phyloP scores from a whole-genome alignment of 2,888 invertebrate genomes.

The Chouioia cunea region DNA sequence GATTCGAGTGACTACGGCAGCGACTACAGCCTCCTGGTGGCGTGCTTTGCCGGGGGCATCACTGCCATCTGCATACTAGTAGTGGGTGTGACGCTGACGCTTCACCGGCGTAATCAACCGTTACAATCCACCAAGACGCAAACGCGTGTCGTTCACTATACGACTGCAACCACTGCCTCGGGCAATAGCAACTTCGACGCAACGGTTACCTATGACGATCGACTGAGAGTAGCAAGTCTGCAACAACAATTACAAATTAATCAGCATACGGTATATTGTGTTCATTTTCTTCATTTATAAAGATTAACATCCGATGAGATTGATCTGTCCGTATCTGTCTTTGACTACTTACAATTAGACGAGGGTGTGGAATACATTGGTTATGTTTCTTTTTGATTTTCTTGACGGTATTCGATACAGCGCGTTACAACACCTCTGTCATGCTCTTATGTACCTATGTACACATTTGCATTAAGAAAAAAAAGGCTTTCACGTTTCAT shows the following conservation, averaged over 20 bases:
- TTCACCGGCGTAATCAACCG: slow-evolving; percentile 60
- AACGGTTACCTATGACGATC: slow-evolving; percentile 11
- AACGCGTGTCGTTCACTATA: slow-evolving; percentile 53
- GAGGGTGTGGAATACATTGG: too few relatives aligned
- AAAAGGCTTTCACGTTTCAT: too few relatives aligned
- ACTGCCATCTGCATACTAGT: slow-evolving; percentile 63
- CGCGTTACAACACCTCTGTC: too few relatives aligned
- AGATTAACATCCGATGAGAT: too few relatives aligned
- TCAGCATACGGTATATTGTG: slow-evolving; percentile 26
- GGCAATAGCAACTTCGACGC: neutral
- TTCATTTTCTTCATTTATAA: too few relatives aligned
- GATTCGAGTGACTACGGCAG: slow-evolving; percentile 57
- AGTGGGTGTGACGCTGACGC: slow-evolving; percentile 61
- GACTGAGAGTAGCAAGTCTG: slow-evolving; percentile 22
- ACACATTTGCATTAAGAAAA: too few relatives aligned
- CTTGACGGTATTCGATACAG: too few relatives aligned
- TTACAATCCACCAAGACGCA: slow-evolving; percentile 55
- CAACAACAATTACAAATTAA: slow-evolving; percentile 36
- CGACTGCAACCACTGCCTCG: neutral
- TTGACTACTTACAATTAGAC: too few relatives aligned
- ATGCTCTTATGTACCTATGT: too few relatives aligned
- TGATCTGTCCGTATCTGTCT: too few relatives aligned
- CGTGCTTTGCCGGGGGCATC: slow-evolving; percentile 63
- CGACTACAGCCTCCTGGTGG: slow-evolving; percentile 63
- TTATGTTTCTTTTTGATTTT: too few relatives aligned